Conservation (phyloP, 2,113 vertebrate genomes). For the Salvelinus alpinus region DNA sequence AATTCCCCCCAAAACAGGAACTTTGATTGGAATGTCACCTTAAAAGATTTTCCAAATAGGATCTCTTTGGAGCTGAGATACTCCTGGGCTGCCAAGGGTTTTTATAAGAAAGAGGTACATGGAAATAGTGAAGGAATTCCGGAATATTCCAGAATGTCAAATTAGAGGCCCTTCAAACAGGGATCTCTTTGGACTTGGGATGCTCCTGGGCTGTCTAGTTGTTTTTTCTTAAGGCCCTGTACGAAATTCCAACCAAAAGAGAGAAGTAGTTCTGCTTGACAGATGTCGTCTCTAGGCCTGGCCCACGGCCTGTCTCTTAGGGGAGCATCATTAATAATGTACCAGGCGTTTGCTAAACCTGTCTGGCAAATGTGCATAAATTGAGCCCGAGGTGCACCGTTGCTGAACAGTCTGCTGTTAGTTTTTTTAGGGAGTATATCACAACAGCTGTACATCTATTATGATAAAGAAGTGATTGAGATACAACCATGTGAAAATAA, state of each 20-base stretch:
- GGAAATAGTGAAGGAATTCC: slow-evolving; percentile 31
- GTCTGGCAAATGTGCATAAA: slow-evolving; percentile 67
- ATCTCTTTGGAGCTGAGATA: neutral
- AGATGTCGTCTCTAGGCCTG: slow-evolving; percentile 57
- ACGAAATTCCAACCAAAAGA: slow-evolving; percentile 29
- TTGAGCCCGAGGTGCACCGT: slow-evolving; percentile 52
- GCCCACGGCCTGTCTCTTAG: slow-evolving; percentile 60
- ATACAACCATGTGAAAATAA: too few species aligned
- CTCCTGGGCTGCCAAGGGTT: slow-evolving; percentile 14
- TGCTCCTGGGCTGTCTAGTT: slow-evolving; percentile 18
- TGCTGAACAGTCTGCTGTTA: slow-evolving; percentile 55
- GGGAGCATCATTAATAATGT: slow-evolving; percentile 61
- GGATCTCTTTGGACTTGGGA: neutral
- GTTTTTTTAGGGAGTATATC: slow-evolving; percentile 39
- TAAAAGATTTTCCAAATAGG: slow-evolving; percentile 8
- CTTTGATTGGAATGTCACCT: slow-evolving; percentile 38
- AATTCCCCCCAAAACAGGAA: neutral
- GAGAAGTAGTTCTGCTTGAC: slow-evolving; percentile 49
- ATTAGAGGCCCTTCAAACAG: slow-evolving; percentile 13
- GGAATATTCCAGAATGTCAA: slow-evolving; percentile 41
- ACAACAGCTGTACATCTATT: slow-evolving; percentile 36
- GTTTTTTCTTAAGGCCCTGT: slow-evolving; percentile 11
- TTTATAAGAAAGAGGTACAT: slow-evolving; percentile 14
- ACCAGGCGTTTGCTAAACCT: slow-evolving; percentile 61
- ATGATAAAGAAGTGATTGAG: too few species aligned